Evolutionary conservation across 2,797 vertebrate genomes (phyloP).

Genomic region (Otolemur crassicaudatus): DNA sequence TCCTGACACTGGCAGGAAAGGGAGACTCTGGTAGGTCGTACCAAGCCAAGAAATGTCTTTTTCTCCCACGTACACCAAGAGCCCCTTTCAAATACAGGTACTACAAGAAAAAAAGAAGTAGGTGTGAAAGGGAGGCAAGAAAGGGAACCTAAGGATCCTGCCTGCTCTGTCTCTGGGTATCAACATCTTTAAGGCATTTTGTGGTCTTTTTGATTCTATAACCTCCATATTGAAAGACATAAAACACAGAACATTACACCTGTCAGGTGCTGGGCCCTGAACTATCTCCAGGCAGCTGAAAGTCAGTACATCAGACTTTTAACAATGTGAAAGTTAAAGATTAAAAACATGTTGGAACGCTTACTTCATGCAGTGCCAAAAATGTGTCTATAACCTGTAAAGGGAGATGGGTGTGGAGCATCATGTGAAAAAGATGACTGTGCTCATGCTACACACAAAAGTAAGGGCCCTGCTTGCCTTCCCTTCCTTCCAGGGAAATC

Average conservation of each 20-base stretch:
- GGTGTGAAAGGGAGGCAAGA: constrained; percentile 7
- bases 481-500: constrained; percentile 41
- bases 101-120: neutral
- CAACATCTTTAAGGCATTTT: constrained; percentile 59
- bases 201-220: constrained; percentile 58
- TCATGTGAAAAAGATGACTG: constrained; percentile 74
- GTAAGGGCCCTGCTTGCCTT: constrained; percentile 55
- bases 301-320: constrained; percentile 90
- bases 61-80: neutral
- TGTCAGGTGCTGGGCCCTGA: constrained; percentile 73
- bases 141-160: neutral
- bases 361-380: constrained; percentile 91
- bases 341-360: constrained; percentile 92
- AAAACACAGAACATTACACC: constrained; percentile 73
- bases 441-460: constrained; percentile 8
- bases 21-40: neutral
- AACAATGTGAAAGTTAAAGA: constrained; percentile 88
- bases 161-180: neutral
- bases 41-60: constrained; percentile 34
- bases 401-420: constrained; percentile 88
- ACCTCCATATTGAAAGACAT: constrained; percentile 55
- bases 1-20: neutral
- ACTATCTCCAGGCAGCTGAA: constrained; percentile 88
- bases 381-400: constrained; percentile 90
- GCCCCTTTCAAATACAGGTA: neutral